These are phyloP conservation scores for Agonopterix heracliana DNA, from an alignment of 2,888 invertebrate species.

Conservation along the genomic window DNA sequence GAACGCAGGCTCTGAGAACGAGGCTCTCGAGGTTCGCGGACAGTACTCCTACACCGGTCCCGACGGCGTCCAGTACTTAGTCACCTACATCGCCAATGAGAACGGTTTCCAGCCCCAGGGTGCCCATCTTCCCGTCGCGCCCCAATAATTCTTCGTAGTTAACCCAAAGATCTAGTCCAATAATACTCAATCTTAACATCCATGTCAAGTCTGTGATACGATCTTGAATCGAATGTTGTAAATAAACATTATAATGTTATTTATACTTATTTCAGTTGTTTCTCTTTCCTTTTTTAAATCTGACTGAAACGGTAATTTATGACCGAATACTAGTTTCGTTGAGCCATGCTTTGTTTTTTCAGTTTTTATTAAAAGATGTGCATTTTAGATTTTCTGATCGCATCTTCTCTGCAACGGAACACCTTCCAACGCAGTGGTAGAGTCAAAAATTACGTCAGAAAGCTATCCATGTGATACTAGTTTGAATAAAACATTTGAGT, in stretches of 20 bases:
- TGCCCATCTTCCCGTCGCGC: constrained; percentile 36
- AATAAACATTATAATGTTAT: constrained; percentile 39
- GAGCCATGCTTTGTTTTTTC: too few species aligned
- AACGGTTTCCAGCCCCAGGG: constrained; percentile 68
- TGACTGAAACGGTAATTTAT: too few species aligned
- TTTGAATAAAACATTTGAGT: too few species aligned
- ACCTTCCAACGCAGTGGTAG: too few species aligned
- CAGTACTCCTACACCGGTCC: constrained; percentile 56
- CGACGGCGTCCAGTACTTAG: constrained; percentile 60
- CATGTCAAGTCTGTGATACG: constrained; percentile 60
- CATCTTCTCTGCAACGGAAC: too few species aligned
- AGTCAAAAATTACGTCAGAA: too few species aligned
- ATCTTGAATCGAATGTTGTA: constrained; percentile 30
- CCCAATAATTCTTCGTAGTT: background rate
- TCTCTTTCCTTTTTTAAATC: background rate
- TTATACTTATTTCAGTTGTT: constrained; percentile 25
- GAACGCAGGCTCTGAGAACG: constrained; percentile 61
- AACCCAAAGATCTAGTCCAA: constrained; percentile 13
- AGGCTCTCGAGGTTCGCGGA: constrained; percentile 65
- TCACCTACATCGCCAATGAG: constrained; percentile 70
- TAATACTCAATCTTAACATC: constrained; percentile 40
- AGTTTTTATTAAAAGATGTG: too few species aligned
- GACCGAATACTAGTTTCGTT: too few species aligned
- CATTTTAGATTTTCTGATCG: too few species aligned
- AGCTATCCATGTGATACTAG: too few species aligned